Evolutionary conservation across 2,888 invertebrate species (phyloP), one percentile per base, ranked within the genome.

Genomic region (Drosophila quasianomalipes): DNA sequence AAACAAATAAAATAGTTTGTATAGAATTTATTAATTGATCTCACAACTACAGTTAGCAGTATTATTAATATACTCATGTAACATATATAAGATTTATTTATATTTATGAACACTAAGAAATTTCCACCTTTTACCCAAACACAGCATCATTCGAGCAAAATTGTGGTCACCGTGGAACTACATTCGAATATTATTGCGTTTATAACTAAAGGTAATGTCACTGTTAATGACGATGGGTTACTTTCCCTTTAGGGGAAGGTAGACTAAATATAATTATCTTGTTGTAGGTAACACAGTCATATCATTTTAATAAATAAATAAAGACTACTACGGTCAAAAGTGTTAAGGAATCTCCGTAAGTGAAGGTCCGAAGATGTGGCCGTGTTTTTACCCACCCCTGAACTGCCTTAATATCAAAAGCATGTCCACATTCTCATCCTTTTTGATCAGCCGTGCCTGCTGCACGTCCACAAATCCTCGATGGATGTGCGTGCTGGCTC

Each of bases 291-390:
- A 4, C 26, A 49, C n/a, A 35, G 19, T 55, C 49, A 51, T 47
- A 70, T 55, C 75, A 75, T 59, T 49, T 60, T 60, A 52, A 74
- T 75, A 70, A 54, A 62, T 70, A 51, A 49, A 44, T 22, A 39
- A 19, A 35, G 28, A 10, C 30, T 35, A 58, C 26, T 37, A 59
- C 31, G 22, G 35, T 52, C 47, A 47, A 60, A 54, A 70, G 33
- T 54, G 39, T 70, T 35, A 35, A 16, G 33, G 26, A 30, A 55
- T 49, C 26, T 49, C n/a, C 41, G 54, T 30, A 39, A 26, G 26
- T 47, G 39, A 37, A 54, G 26, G 31, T 54, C 35, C 22, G 44
- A 6, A n/a, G 28, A n/a, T 55, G 49, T 41, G 44, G 37, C 35
- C 4, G n/a, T 64, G n/a, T 22, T 22, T 14, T 41, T 26, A 26